A percentile compares a stretch with the other conserved stretches of the same genome.
Evolutionary conservation across 2,888 invertebrate genomes (phyloP).

Genomic region (Pherbina coryleti): DNA sequence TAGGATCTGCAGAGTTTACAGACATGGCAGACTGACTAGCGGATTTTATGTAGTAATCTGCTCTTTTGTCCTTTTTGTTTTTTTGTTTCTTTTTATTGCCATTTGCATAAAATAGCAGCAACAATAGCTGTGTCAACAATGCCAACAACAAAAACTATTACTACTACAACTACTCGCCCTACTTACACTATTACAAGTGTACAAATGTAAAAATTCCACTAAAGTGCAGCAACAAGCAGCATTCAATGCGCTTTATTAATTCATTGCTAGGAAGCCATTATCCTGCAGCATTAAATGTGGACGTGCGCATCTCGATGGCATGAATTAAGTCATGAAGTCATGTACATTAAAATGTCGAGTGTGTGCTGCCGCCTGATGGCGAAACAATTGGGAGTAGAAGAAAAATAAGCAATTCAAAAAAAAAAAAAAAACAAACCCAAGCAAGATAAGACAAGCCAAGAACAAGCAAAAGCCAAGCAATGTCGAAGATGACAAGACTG

Average conservation of each 20-base stretch:
- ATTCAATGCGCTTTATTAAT: neutral
- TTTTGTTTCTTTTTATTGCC: neutral
- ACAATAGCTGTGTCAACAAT: neutral
- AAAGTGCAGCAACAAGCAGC: neutral
- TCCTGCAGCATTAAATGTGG: neutral
- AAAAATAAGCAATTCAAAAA: neutral
- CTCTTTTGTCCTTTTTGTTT: neutral
- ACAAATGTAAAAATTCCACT: neutral
- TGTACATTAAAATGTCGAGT: constrained; percentile 9
- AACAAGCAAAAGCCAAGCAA: neutral
- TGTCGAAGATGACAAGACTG: neutral
- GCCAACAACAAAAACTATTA: neutral
- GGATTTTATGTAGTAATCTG: neutral
- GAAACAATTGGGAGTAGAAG: neutral
- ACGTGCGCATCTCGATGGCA: neutral
- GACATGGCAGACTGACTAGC: neutral
- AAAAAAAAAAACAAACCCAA: too few relatives aligned
- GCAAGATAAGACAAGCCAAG: neutral
- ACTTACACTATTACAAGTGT: neutral
- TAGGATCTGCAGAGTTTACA: neutral
- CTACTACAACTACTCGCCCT: too few relatives aligned
- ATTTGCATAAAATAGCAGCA: constrained; percentile 15
- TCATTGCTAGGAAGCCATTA: neutral
- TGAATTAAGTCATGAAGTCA: constrained; percentile 10
- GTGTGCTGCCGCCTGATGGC: neutral